These are phyloP conservation scores for Pygoscelis adeliae DNA, from an alignment of 2,113 vertebrate species.

Conservation along the genomic window DNA sequence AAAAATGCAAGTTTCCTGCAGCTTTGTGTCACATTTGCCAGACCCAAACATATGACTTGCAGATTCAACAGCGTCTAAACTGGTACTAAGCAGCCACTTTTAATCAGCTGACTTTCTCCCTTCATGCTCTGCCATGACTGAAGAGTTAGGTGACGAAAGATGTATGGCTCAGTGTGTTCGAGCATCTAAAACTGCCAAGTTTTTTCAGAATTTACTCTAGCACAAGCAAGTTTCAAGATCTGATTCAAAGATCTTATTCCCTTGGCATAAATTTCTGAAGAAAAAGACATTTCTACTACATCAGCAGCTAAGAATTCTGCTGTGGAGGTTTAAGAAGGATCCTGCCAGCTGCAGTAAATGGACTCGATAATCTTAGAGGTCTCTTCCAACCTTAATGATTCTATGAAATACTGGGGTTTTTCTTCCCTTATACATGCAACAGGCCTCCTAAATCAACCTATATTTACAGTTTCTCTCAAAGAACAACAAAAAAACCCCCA, in stretches of 20 bases:
- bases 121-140: neutral
- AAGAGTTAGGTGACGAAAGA: neutral
- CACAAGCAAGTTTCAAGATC: neutral
- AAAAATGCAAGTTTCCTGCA: neutral
- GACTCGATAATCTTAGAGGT: too few species aligned
- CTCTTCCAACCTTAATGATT: too few species aligned
- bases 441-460: neutral
- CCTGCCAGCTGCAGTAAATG: neutral
- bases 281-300: slow-evolving; percentile 11
- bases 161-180: neutral
- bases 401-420: neutral
- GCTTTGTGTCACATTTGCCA: neutral
- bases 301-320: slow-evolving; percentile 38
- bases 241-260: neutral
- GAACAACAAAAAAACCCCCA: neutral
- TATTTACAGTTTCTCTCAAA: neutral
- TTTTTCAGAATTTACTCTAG: neutral
- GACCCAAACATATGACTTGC: neutral
- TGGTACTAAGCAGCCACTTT: neutral
- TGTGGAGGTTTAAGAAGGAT: neutral
- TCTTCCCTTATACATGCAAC: neutral
- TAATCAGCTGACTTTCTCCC: neutral
- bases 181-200: neutral
- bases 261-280: neutral
- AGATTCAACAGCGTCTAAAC: neutral